phyloP scores from a whole-genome alignment of 1,140 invertebrate genomes.

The Coenobita brevimanus region DNA sequence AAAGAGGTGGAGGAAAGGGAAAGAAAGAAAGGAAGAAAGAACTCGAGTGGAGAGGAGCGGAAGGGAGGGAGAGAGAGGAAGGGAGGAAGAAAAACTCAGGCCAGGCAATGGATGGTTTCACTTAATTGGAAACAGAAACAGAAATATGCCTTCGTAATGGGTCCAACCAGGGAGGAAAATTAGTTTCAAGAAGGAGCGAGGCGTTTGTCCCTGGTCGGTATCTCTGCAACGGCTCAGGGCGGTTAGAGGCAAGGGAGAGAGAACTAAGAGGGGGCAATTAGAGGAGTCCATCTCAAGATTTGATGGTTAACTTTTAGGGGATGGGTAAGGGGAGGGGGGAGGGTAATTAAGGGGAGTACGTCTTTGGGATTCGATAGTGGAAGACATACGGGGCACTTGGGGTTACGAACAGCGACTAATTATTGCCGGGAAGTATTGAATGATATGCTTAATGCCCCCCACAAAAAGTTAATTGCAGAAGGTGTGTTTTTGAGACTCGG shows the following conservation, averaged over 20 bases:
- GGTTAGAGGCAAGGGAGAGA: neutral
- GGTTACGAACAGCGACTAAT: neutral
- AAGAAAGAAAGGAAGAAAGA: too few species aligned
- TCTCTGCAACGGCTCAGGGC: neutral
- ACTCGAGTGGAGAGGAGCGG: neutral
- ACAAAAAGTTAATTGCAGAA: conserved; percentile 49
- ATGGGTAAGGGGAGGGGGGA: too few species aligned
- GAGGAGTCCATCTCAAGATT: too few species aligned
- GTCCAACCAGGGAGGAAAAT: conserved; percentile 20
- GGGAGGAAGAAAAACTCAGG: conserved; percentile 23
- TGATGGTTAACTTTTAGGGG: too few species aligned
- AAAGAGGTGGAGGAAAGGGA: too few species aligned
- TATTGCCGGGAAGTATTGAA: neutral
- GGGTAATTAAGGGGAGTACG: too few species aligned
- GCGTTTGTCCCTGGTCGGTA: neutral
- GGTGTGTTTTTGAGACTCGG: conserved; percentile 42
- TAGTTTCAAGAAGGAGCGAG: conserved; percentile 9
- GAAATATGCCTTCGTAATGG: conserved; percentile 48
- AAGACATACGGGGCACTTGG: too few species aligned
- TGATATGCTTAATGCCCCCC: conserved; percentile 22
- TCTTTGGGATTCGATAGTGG: too few species aligned
- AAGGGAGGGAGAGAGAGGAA: neutral
- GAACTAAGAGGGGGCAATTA: too few species aligned
- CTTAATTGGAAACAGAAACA: conserved; percentile 59
- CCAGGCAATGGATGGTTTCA: conserved; percentile 36